Evolutionary conservation across 2,888 invertebrate species (phyloP), one percentile per base, ranked within the genome.

Genomic region (Orgyia antiqua): DNA sequence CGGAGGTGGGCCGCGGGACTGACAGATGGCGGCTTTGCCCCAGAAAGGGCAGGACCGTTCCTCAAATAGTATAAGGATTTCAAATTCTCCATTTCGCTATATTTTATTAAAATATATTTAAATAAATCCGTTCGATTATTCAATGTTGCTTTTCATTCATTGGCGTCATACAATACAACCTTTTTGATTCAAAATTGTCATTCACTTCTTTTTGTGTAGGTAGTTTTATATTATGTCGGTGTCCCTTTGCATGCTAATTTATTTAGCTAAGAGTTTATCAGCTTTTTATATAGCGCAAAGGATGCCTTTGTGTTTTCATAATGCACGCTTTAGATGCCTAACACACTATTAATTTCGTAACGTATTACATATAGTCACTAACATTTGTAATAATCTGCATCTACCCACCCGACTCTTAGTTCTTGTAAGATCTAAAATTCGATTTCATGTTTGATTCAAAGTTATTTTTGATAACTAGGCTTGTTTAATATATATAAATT

Each of bases 11-110:
- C 58, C 71, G 67, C 60, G 82, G 78, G 71, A 78, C 72, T 67
- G 84, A 86, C 69, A 72, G 79, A 58, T 82, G 84, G 84, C 68
- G 78, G 68, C 77, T 84, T 41, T 86, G 80, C 61, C 79, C 83
- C 31, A 59, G 75, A 61, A 71, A 68, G 67, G 78, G 74, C 56
- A 65, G 75, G 63, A 79, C 75, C 71, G 76, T 75, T 68, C 84
- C 84, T 59, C 82, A 83, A 65, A 78, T 84, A 75, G 84, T 86
- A 68, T 86, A 83, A 83, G 80, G 70, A 73, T 49, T 58, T 56
- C 58, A 47, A 61, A 51, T 52, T 56, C 56, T 58, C 51, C 59
- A 61, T 57, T 66, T 66, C 56, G 56, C 56, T 58, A 68, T 65
- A 67, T 68, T 71, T 72, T 69, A 68, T 61, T 67, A 68, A 53